These are phyloP conservation scores for Centroberyx gerrardi DNA, from an alignment of 2,797 vertebrate genomes.

Conservation along the genomic window DNA sequence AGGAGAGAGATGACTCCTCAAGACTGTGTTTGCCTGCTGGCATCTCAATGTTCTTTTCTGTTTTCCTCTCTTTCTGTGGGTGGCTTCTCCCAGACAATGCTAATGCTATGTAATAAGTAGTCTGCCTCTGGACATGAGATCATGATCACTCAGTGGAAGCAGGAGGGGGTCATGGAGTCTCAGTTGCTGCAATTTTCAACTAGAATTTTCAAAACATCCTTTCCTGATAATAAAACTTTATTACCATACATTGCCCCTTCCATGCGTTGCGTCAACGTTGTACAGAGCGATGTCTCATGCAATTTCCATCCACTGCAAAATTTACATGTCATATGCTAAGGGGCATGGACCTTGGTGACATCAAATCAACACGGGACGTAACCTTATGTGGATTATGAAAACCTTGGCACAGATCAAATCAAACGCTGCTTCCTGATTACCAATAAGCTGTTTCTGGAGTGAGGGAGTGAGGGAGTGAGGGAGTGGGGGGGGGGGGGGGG, in stretches of 20 bases:
- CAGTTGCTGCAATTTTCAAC: background rate
- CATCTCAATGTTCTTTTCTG: slow-evolving; percentile 11
- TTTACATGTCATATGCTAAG: slow-evolving; percentile 4
- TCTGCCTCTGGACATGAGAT: slow-evolving; percentile 3
- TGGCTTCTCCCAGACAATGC: slow-evolving; percentile 24
- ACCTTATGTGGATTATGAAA: slow-evolving; percentile 16
- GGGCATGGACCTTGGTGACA: background rate
- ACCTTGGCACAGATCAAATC: slow-evolving; percentile 10
- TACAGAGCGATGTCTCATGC: background rate
- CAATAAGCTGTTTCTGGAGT: slow-evolving; percentile 6
- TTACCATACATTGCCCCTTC: background rate
- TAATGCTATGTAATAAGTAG: slow-evolving; percentile 19
- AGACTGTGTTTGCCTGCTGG: slow-evolving; percentile 11
- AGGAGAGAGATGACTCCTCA: slow-evolving; percentile 17
- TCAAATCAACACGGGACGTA: background rate
- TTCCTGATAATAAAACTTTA: background rate
- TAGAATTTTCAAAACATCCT: background rate
- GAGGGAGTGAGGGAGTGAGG: background rate
- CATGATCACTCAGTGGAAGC: slow-evolving; percentile 3
- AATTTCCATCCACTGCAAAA: background rate
- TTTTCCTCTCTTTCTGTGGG: slow-evolving; percentile 20
- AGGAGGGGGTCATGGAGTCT: background rate
- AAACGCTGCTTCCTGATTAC: slow-evolving; percentile 6
- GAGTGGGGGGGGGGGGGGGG: background rate
- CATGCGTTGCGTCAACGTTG: background rate